A percentile compares a stretch with the other conserved stretches of the same genome.
phyloP scores from a whole-genome alignment of 2,113 vertebrate species.

The Anarhynchus alexandrinus region DNA sequence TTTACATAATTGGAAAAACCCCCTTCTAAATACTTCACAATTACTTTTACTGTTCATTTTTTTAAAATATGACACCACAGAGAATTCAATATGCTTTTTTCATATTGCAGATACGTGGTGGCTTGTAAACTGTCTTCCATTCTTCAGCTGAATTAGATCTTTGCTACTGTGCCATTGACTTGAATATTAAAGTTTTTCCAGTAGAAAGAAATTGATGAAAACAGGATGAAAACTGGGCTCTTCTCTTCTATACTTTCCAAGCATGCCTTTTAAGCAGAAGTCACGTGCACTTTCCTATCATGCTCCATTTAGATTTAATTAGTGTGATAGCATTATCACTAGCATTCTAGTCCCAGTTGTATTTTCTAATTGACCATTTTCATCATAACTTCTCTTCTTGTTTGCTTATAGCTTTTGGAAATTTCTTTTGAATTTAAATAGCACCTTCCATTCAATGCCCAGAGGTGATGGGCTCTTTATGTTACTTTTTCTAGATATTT shows the following conservation, averaged over 20 bases:
- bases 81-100: background rate
- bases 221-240: background rate
- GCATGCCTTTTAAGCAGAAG: background rate
- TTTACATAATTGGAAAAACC: background rate
- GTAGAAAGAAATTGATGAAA: background rate
- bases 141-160: background rate
- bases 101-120: background rate
- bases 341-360: background rate
- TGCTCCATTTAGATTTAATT: background rate
- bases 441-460: background rate
- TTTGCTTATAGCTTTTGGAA: background rate
- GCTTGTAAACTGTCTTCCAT: background rate
- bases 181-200: background rate
- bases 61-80: background rate
- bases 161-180: background rate
- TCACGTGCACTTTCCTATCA: fast-evolving
- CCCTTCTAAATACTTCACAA: background rate
- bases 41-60: background rate
- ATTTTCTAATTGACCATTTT: background rate
- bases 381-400: background rate
- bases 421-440: background rate
- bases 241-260: background rate
- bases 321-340: background rate
- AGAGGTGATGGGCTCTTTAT: background rate
- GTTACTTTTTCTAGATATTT: slow-evolving; percentile 17